Conservation (phyloP, 2,888 invertebrate species). For the Eucera pruinosa region DNA sequence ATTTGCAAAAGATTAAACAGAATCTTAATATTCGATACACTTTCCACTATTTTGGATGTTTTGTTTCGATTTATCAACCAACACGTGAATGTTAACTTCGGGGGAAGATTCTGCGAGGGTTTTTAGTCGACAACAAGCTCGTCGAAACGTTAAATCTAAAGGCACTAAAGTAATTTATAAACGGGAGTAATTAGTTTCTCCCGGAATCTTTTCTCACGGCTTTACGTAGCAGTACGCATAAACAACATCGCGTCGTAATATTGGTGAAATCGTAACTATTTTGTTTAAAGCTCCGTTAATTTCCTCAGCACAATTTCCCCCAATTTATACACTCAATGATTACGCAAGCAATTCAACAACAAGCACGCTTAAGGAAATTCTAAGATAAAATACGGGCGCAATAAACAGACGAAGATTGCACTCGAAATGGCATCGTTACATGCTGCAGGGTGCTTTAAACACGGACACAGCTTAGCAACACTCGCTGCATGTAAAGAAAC, state of each 20-base stretch:
- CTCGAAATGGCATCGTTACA: conserved; percentile 54
- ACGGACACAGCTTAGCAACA: conserved; percentile 39
- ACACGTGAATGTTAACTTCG: too few species aligned
- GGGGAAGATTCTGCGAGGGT: too few species aligned
- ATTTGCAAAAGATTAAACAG: too few species aligned
- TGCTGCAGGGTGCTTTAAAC: conserved; percentile 39
- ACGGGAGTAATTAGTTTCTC: background rate
- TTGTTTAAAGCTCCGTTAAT: conserved; percentile 17
- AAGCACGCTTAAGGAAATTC: conserved; percentile 42
- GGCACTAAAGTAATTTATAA: too few species aligned
- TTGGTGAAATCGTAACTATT: conserved; percentile 10
- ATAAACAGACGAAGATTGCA: conserved; percentile 57
- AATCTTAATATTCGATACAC: too few species aligned
- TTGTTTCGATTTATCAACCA: too few species aligned
- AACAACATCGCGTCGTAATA: background rate
- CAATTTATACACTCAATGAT: conserved; percentile 51
- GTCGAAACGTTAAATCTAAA: too few species aligned
- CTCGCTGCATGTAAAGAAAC: conserved; percentile 33
- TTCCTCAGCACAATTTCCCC: conserved; percentile 32
- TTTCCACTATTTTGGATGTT: too few species aligned
- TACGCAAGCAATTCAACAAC: conserved; percentile 31
- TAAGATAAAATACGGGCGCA: conserved; percentile 53
- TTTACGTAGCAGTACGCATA: too few species aligned
- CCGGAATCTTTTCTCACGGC: background rate
- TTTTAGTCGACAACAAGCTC: too few species aligned